Percentiles rank a stretch among this genome's conserved stretches.
Evolutionary conservation across 1,140 invertebrate species (phyloP).

Genomic region (Dreissena rostriformis): DNA sequence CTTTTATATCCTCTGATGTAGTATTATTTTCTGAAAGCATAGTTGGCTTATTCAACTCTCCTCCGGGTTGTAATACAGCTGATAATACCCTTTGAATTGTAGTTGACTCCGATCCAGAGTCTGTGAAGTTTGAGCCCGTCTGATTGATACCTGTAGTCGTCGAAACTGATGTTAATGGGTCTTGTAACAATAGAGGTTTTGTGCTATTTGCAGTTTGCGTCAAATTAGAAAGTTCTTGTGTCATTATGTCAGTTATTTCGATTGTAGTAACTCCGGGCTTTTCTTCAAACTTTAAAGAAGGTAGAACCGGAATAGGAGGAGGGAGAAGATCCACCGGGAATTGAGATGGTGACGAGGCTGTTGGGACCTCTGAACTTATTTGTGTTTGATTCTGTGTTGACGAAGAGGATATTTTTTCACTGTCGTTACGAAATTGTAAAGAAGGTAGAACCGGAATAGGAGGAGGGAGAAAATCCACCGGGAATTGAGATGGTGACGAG

Average conservation of each 20-base stretch:
- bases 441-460: conserved; percentile 8
- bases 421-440: not conserved
- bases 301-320: conserved; percentile 7
- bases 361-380: not conserved
- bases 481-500: not conserved
- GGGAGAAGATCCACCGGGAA: conserved; percentile 14
- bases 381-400: not conserved
- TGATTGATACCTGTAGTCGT: not conserved
- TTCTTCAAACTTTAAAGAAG: conserved; percentile 16
- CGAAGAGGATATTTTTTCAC: not conserved
- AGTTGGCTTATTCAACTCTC: no score
- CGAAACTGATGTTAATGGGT: not conserved
- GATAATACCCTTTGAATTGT: no score
- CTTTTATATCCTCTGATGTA: no score
- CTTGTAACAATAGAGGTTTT: not conserved
- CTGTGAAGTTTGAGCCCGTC: not conserved
- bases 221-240: not conserved
- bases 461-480: conserved; percentile 20
- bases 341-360: not conserved
- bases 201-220: not conserved
- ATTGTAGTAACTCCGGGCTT: conserved; percentile 18
- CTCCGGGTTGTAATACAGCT: no score
- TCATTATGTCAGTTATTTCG: conserved; percentile 20
- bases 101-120: no score
- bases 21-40: no score